Conservation (phyloP, 2,113 vertebrate species). For the Xiphorhynchus elegans region DNA sequence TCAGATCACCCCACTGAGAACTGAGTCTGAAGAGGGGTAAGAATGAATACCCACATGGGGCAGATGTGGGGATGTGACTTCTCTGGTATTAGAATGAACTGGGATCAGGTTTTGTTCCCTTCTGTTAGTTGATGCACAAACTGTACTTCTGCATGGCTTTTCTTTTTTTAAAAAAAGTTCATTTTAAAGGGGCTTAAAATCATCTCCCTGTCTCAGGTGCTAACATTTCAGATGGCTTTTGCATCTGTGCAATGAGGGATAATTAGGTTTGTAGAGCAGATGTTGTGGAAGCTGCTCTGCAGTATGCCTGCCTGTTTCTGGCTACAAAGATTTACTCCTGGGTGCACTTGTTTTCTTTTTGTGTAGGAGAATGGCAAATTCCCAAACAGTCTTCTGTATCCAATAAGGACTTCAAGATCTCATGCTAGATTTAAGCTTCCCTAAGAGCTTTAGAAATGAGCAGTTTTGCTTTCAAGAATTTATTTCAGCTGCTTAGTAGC, state of each 20-base stretch:
- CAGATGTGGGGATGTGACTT: neutral
- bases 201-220: neutral
- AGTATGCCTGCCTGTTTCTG: constrained; percentile 18
- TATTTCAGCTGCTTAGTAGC: neutral
- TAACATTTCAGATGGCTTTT: constrained; percentile 29
- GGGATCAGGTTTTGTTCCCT: neutral
- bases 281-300: constrained; percentile 58
- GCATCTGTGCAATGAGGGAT: constrained; percentile 16
- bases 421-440: neutral
- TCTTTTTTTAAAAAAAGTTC: neutral
- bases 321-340: constrained; percentile 23
- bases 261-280: constrained; percentile 64
- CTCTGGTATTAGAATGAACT: neutral
- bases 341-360: constrained; percentile 32
- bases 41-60: neutral
- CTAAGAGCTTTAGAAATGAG: neutral
- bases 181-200: constrained; percentile 10
- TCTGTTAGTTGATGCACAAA: no score
- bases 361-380: constrained; percentile 8
- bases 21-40: neutral
- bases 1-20: neutral
- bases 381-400: neutral
- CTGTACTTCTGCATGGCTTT: neutral
- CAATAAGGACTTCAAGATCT: neutral
- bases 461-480: neutral